Percentiles rank a stretch among this genome's conserved stretches.
Conservation (phyloP, 2,113 vertebrate species). For the Syrrhaptes paradoxus region DNA sequence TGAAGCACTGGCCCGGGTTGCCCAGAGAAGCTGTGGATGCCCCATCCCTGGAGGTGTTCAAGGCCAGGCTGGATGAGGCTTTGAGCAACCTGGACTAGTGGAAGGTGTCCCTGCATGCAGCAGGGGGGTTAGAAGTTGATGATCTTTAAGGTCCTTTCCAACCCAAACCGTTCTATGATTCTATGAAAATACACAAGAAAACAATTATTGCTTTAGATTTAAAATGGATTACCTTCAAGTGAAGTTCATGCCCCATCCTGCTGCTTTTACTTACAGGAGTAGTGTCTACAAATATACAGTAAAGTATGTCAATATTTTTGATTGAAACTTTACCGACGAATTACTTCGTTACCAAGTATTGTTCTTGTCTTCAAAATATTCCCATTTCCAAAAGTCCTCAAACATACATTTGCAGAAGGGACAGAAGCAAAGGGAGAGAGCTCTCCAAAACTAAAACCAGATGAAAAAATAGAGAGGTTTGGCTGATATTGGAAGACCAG, state of each 20-base stretch:
- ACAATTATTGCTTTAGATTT: not conserved
- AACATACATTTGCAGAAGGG: not conserved
- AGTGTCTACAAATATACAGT: not conserved
- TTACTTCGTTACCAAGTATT: not conserved
- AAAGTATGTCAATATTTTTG: not conserved
- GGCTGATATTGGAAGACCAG: not conserved
- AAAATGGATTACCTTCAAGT: slow-evolving; percentile 6
- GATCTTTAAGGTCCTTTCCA: no score
- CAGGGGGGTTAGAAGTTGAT: no score
- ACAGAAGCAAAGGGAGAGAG: not conserved
- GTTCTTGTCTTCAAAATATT: not conserved
- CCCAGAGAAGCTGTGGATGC: no score
- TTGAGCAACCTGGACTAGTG: no score
- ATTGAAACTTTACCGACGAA: slow-evolving; percentile 7
- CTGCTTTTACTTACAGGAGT: not conserved
- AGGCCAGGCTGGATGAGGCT: no score
- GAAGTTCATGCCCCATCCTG: not conserved
- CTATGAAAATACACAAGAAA: not conserved
- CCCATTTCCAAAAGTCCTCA: not conserved
- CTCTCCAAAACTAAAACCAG: not conserved
- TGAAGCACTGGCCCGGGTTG: no score
- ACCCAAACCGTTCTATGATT: no score
- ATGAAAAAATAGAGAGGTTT: not conserved
- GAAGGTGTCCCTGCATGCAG: no score
- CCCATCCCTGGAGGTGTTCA: no score